phyloP scores from a whole-genome alignment of 2,113 vertebrate species.

The Asarcornis scutulata region DNA sequence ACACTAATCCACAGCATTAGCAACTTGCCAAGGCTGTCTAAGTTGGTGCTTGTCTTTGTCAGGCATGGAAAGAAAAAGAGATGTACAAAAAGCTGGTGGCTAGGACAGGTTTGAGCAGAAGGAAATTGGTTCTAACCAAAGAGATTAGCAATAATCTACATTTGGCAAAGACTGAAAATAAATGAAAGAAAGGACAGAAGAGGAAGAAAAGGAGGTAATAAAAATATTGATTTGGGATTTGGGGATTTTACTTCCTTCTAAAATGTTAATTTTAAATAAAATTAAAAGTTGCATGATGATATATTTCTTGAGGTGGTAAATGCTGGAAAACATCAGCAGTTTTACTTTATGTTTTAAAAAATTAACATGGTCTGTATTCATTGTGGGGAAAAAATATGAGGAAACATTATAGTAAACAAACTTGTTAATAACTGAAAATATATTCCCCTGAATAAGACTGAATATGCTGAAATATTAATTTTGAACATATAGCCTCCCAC shows the following conservation, averaged over 20 bases:
- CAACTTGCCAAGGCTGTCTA: slow-evolving; percentile 54
- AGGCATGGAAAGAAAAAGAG: slow-evolving; percentile 36
- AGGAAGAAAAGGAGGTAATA: neutral
- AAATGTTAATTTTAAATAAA: slow-evolving; percentile 36
- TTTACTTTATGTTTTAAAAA: neutral
- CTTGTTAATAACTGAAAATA: neutral
- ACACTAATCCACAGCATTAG: slow-evolving; percentile 57
- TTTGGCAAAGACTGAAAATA: slow-evolving; percentile 34
- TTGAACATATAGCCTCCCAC: neutral
- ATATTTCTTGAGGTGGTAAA: neutral
- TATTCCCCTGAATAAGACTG: neutral
- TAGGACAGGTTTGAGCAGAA: slow-evolving; percentile 5
- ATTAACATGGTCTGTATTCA: neutral
- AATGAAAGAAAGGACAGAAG: neutral
- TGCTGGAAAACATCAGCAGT: neutral
- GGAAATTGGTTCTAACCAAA: slow-evolving; percentile 45
- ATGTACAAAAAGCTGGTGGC: neutral
- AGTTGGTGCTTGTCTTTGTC: slow-evolving; percentile 62
- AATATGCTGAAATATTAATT: neutral
- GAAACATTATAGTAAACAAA: neutral
- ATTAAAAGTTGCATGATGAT: neutral
- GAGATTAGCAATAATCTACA: neutral
- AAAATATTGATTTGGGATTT: neutral
- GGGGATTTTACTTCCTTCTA: slow-evolving; percentile 18
- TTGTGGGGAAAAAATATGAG: neutral